phyloP scores from a whole-genome alignment of 2,113 vertebrate genomes.

The Echinops telfairi region DNA sequence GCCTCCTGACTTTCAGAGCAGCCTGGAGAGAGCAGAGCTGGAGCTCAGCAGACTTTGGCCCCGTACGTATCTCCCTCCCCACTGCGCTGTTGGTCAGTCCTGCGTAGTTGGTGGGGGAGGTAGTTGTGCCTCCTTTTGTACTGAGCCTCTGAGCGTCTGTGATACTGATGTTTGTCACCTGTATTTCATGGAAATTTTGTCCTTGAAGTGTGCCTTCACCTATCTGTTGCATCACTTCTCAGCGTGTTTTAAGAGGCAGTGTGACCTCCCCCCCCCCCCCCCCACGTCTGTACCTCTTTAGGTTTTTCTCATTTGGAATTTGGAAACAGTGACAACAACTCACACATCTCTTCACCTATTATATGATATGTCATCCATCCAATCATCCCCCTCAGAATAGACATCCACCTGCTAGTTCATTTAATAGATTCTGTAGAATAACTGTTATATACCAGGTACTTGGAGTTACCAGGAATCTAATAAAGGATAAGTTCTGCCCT shows the following conservation, averaged over 20 bases:
- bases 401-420: slow-evolving; percentile 31
- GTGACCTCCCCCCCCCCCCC: slow-evolving; percentile 58
- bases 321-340: slow-evolving; percentile 15
- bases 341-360: slow-evolving; percentile 7
- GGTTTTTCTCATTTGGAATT: slow-evolving; percentile 28
- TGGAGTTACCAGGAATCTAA: slow-evolving; percentile 17
- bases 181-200: slow-evolving; percentile 65
- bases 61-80: slow-evolving; percentile 84
- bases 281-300: slow-evolving; percentile 10
- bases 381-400: neutral
- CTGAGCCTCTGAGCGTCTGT: slow-evolving; percentile 68
- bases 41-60: slow-evolving; percentile 82
- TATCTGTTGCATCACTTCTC: slow-evolving; percentile 41
- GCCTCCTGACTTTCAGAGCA: slow-evolving; percentile 84
- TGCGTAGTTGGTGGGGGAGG: slow-evolving; percentile 80
- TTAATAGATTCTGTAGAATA: slow-evolving; percentile 1
- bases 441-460: neutral
- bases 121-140: slow-evolving; percentile 77
- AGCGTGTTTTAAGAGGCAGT: slow-evolving; percentile 24
- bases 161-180: slow-evolving; percentile 52
- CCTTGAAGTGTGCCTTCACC: slow-evolving; percentile 64
- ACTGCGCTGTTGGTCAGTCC: slow-evolving; percentile 76
- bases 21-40: slow-evolving; percentile 84
- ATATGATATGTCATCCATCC: neutral
- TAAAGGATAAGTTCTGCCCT: slow-evolving; percentile 2